Evolutionary conservation across 2,888 invertebrate species (phyloP).

Genomic region (Erannis defoliaria): DNA sequence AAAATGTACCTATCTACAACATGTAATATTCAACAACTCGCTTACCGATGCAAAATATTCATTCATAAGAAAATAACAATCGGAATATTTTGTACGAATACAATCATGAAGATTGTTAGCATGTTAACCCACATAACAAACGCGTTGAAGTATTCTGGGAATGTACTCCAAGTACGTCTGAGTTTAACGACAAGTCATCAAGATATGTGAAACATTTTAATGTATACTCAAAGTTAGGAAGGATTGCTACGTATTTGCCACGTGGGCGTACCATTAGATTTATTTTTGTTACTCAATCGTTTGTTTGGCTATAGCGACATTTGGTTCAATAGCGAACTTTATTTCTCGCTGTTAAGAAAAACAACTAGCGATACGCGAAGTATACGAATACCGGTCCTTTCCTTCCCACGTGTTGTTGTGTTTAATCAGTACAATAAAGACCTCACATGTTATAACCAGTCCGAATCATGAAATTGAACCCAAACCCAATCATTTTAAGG

Average conservation of each 20-base stretch:
- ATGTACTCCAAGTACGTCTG: conserved; percentile 13
- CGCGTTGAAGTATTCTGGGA: conserved; percentile 6
- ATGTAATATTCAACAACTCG: neutral
- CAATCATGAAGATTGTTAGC: conserved; percentile 4
- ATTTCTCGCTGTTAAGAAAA: neutral
- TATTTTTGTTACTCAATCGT: conserved; percentile 5
- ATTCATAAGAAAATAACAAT: conserved; percentile 3
- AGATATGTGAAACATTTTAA: conserved; percentile 23
- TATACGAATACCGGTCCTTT: conserved; percentile 57
- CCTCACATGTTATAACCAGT: conserved; percentile 44
- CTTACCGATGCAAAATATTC: neutral
- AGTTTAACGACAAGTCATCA: conserved; percentile 19
- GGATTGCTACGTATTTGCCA: conserved; percentile 3
- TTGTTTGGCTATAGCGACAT: neutral
- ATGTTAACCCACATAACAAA: conserved; percentile 18
- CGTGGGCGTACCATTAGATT: conserved; percentile 1
- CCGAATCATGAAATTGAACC: conserved; percentile 14
- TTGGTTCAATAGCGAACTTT: neutral
- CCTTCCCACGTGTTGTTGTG: conserved; percentile 63
- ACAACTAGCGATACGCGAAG: neutral
- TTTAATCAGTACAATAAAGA: conserved; percentile 44
- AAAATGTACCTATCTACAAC: neutral
- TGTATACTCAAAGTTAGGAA: neutral
- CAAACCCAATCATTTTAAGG: neutral
- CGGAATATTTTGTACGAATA: neutral